Evolutionary conservation across 2,113 vertebrate genomes (phyloP), one percentile per base, ranked within the genome.

Genomic region (Aphyosemion australe): DNA sequence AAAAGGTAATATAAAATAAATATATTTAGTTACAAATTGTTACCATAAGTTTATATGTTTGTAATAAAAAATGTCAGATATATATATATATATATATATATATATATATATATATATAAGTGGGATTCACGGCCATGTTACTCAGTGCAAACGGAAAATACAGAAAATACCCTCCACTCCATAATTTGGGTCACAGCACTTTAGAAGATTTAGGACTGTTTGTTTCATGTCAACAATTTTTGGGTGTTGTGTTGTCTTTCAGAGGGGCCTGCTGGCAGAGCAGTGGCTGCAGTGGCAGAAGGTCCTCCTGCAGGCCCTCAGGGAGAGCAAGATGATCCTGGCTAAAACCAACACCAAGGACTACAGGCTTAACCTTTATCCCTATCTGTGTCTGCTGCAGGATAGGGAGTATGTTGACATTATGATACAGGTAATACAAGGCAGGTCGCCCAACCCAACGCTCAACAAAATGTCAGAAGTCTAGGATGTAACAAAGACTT

Each of bases 371-470:
- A 49, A 74, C 13, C 74, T 99, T 12, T 95, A 95, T 80, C 96
- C 97, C 0, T 96, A 94, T 85, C 86, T 98, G 46, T 95, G 93
- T 52, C 77, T 97, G 80, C 88, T 99, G 66, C 79, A 89, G 0
- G 95, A 98, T 8, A 43, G 68, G 15, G 94, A 96, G 20, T 97
- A 96, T 0, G 92, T 95, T 49, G 90, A 89, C 79, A 93, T 96
- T 80, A 94, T 97, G 95, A 39, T 97, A 61, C 92, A 95, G 93
- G 95, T 97, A 89, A 85, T n/a, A 83, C 52, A 75, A 37, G 47
- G 58, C 73, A 51, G 45, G 34, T 21, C 74, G 46, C 57, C 20
- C 31, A 52, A 49, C 15, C 53, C 16, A 0, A 19, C 0, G 0
- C 51, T 67, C 55, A 8, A 16, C 54, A 0, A 64, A 61, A 67